phyloP scores from a whole-genome alignment of 2,888 invertebrate genomes.

The Metallyticus violacea region DNA sequence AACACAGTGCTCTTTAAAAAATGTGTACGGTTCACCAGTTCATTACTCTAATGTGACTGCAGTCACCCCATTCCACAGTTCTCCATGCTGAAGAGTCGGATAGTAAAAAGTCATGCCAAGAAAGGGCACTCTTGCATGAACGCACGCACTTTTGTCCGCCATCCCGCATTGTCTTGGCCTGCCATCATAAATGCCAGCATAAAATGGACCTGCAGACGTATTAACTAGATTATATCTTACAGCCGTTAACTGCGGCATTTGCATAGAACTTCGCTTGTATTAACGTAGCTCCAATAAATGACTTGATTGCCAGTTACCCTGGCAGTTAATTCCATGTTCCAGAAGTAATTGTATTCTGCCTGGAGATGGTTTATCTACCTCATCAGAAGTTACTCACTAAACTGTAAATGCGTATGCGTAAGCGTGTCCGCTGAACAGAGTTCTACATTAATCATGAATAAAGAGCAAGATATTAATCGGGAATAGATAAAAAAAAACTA shows the following conservation, averaged over 20 bases:
- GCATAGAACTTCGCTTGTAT: neutral
- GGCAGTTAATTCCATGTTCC: neutral
- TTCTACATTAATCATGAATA: neutral
- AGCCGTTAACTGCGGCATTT: neutral
- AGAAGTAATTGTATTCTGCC: neutral
- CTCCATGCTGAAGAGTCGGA: neutral
- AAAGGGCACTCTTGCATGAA: neutral
- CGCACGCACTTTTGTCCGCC: neutral
- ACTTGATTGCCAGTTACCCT: no score
- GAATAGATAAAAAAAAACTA: no score
- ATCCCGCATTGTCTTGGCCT: neutral
- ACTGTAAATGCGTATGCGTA: neutral
- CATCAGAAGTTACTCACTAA: neutral
- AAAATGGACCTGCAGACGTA: neutral
- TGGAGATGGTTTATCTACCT: neutral
- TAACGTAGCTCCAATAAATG: neutral
- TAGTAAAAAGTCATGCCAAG: neutral
- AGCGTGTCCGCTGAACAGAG: neutral
- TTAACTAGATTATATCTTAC: neutral
- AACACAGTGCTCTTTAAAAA: no score
- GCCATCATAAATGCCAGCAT: neutral
- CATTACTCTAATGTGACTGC: neutral
- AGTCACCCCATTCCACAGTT: no score
- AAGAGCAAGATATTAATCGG: no score
- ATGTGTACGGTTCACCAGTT: neutral